Percentiles rank a stretch among this genome's conserved stretches.
These are phyloP conservation scores for Acromyrmex echinatior DNA, from an alignment of 1,140 invertebrate species.

Conservation along the genomic window DNA sequence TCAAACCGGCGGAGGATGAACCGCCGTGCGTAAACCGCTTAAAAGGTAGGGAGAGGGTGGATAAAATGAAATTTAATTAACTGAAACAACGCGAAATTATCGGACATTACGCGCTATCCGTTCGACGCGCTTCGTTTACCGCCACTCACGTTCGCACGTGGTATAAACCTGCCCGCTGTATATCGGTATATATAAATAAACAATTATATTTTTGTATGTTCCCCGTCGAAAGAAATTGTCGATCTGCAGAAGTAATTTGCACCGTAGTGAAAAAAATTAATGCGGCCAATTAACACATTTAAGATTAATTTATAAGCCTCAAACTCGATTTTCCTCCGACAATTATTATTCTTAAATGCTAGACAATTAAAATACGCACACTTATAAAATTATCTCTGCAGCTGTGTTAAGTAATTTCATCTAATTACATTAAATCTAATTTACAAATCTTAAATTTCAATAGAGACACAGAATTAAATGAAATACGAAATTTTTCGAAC, in stretches of 20 bases:
- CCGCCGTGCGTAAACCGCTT: slow-evolving; percentile 72
- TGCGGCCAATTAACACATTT: neutral
- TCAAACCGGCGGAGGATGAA: slow-evolving; percentile 65
- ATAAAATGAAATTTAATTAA: slow-evolving; percentile 82
- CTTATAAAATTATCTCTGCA: neutral
- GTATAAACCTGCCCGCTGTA: neutral
- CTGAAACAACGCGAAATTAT: slow-evolving; percentile 78
- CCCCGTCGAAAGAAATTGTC: neutral
- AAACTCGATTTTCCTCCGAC: neutral
- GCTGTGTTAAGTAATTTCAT: neutral
- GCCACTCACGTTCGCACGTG: slow-evolving; percentile 30
- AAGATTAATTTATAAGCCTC: neutral
- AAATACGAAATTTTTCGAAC: neutral
- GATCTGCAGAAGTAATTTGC: neutral
- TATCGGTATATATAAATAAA: neutral
- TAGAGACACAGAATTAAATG: neutral
- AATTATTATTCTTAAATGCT: neutral
- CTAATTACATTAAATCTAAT: neutral
- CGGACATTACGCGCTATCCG: slow-evolving; percentile 70
- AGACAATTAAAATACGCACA: neutral
- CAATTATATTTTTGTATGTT: slow-evolving; percentile 48
- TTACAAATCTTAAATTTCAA: neutral
- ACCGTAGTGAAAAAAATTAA: neutral
- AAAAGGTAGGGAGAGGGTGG: slow-evolving; percentile 28
- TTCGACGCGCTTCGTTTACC: slow-evolving; percentile 42